phyloP scores from a whole-genome alignment of 2,797 vertebrate species.

The Dendrocincla fuliginosa region DNA sequence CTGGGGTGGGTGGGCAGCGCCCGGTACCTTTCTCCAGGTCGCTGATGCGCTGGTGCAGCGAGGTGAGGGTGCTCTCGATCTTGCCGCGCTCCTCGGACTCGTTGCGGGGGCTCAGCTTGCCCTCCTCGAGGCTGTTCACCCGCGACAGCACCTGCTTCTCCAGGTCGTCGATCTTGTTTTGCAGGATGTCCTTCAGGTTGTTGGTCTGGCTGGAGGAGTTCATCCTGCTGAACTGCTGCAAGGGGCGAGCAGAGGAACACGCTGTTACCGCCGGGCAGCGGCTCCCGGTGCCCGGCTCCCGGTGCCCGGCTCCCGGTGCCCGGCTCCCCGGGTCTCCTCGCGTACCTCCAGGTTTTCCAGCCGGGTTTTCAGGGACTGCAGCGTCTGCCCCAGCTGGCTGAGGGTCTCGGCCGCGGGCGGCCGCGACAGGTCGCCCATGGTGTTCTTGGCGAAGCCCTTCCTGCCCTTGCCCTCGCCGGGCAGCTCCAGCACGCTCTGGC shows the following conservation, averaged over 20 bases:
- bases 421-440: constrained; percentile 93
- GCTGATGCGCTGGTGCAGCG: constrained; percentile 93
- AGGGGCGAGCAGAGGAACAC: constrained; percentile 10
- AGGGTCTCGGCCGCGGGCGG: constrained; percentile 89
- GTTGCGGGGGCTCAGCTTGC: constrained; percentile 83
- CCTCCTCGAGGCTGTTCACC: constrained; percentile 92
- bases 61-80: constrained; percentile 92
- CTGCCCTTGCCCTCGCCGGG: constrained; percentile 80
- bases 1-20: background rate
- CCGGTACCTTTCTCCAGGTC: constrained; percentile 93
- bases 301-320: background rate
- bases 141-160: constrained; percentile 95
- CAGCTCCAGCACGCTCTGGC: constrained; percentile 83
- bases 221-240: constrained; percentile 92
- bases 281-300: background rate
- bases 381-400: constrained; percentile 92
- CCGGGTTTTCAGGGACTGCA: constrained; percentile 93
- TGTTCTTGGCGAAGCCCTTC: constrained; percentile 85
- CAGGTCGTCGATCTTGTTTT: constrained; percentile 95
- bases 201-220: constrained; percentile 88
- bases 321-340: background rate
- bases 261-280: background rate
- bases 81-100: constrained; percentile 89
- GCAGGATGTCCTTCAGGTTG: constrained; percentile 93
- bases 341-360: constrained; percentile 94